phyloP scores from a whole-genome alignment of 2,888 invertebrate genomes.

The Falcaria lacertinaria region DNA sequence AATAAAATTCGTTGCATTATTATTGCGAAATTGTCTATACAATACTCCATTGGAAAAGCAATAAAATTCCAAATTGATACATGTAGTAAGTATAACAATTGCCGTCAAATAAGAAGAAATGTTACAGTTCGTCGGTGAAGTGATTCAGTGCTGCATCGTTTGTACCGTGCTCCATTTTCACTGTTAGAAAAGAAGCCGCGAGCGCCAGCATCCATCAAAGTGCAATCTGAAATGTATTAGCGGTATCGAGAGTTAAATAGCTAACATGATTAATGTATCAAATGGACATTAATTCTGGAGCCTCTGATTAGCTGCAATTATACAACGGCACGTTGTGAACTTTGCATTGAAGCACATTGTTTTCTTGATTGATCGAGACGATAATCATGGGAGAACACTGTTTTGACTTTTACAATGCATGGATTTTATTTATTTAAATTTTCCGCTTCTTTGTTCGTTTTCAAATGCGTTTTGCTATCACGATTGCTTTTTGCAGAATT shows the following conservation, averaged over 20 bases:
- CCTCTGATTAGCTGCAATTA: conserved; percentile 33
- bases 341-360: conserved; percentile 24
- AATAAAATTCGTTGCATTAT: too few species aligned
- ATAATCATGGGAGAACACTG: conserved; percentile 14
- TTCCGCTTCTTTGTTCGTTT: neutral
- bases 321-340: conserved; percentile 20
- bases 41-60: too few species aligned
- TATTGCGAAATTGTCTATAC: too few species aligned
- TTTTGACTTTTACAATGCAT: conserved; percentile 9
- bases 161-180: conserved; percentile 13
- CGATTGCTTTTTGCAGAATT: neutral
- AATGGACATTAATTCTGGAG: conserved; percentile 36
- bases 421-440: conserved; percentile 1
- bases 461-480: neutral
- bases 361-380: conserved; percentile 9
- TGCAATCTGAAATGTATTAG: conserved; percentile 22
- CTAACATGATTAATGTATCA: conserved; percentile 48
- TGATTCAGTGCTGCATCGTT: neutral
- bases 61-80: too few species aligned
- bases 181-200: conserved; percentile 11
- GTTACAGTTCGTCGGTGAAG: neutral
- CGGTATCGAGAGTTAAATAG: conserved; percentile 20
- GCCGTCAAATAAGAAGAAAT: neutral
- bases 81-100: neutral
- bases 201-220: conserved; percentile 25